Evolutionary conservation across 2,888 invertebrate species (phyloP), one percentile per base, ranked within the genome.

Genomic region (Petrophora chlorosata): DNA sequence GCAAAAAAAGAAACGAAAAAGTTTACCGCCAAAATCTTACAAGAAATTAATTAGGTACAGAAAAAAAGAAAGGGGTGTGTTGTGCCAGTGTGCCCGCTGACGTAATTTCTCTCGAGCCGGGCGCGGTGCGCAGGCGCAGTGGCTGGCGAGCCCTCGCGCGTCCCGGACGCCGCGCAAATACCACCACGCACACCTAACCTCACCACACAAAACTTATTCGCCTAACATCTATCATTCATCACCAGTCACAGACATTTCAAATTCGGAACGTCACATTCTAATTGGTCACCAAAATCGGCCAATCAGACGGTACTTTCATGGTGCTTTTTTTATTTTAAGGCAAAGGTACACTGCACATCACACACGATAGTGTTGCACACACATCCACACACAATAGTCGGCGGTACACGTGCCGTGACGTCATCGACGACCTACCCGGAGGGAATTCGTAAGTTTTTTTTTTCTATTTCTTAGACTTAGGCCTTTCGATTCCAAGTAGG

Each of bases 21-120:
- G 61, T 28, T 44, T 60, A 56, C 61, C 66, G 70, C 78, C 83
- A 78, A 79, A 86, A 81, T 82, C 78, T 79, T 70, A 77, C 81
- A 86, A 83, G 82, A 86, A 87, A 85, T 78, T 86, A 86, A 87
- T 88, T 83, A n/a, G n/a, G n/a, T n/a, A 82, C 73, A 71, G 73
- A 79, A 84, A 84, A 85, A 88, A 86, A 78, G 82, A 88, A 88
- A 83, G 89, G 89, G 87, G 86, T 85, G 85, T 72, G 79, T 55
- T 53, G 73, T 68, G 71, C 76, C 79, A 79, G 76, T 76, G 73
- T 73, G 70, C 59, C 63, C 71, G 73, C 79, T 83, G 86, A 85
- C 84, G 87, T 86, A 87, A 86, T 82, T 73, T 76, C 74, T 76
- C 72, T 73, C 68, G 64, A 67, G 76, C 61, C 62, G 67, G 59